Evolutionary conservation across 2,888 invertebrate genomes (phyloP).

Genomic region (Marronus borbonicus): DNA sequence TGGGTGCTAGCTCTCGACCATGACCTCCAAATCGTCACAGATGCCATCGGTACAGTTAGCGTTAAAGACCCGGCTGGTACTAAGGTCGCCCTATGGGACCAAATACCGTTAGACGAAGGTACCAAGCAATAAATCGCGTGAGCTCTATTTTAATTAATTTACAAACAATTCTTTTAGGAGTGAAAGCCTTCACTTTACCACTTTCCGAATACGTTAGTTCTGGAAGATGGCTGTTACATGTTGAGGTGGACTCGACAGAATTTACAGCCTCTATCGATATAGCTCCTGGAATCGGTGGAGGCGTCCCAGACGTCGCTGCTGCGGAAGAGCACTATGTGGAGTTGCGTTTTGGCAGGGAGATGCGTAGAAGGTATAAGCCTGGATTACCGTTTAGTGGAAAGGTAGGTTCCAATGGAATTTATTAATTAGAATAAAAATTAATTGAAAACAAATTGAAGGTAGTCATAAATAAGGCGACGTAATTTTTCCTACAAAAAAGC

Average conservation of each 20-base stretch:
- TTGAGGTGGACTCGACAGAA: slow-evolving; percentile 73
- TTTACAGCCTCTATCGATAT: slow-evolving; percentile 75
- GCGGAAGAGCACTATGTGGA: slow-evolving; percentile 81
- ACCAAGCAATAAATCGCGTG: slow-evolving; percentile 52
- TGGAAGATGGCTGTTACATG: slow-evolving; percentile 76
- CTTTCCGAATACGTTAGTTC: slow-evolving; percentile 74
- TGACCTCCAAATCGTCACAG: slow-evolving; percentile 75
- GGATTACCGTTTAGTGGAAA: slow-evolving; percentile 79
- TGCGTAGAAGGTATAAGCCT: slow-evolving; percentile 78
- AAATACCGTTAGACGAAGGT: slow-evolving; percentile 78
- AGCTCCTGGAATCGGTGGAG: slow-evolving; percentile 67
- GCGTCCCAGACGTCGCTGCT: slow-evolving; percentile 75
- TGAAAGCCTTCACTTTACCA: slow-evolving; percentile 74
- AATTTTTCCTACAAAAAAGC: not conserved
- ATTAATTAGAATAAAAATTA: too few relatives aligned
- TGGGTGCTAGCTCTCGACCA: slow-evolving; percentile 79
- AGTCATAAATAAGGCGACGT: not conserved
- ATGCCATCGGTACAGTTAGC: slow-evolving; percentile 75
- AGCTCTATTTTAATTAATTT: not conserved
- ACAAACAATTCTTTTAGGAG: slow-evolving; percentile 70
- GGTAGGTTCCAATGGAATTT: slow-evolving; percentile 65
- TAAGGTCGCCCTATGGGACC: slow-evolving; percentile 79
- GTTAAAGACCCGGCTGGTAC: slow-evolving; percentile 77
- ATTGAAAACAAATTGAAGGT: too few relatives aligned
- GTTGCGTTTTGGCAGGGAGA: slow-evolving; percentile 77